A percentile compares a stretch with the other conserved stretches of the same genome.
Evolutionary conservation across 2,888 invertebrate genomes (phyloP).

Genomic region (Platynereis dumerilii): DNA sequence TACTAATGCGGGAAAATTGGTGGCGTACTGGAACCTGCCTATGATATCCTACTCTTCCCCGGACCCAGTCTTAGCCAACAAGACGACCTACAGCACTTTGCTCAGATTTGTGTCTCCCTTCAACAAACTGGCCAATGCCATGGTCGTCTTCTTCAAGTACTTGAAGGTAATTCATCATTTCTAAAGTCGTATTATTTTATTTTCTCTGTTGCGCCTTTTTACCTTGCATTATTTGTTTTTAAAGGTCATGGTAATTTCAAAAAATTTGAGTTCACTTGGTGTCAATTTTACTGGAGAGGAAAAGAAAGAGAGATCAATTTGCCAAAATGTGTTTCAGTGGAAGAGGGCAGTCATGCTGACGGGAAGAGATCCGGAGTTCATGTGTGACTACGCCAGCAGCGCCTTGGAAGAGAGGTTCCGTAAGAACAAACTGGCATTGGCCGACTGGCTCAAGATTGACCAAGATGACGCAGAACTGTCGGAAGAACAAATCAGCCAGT

Average conservation of each 20-base stretch:
- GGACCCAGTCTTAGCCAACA: conserved; percentile 46
- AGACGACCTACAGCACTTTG: conserved; percentile 43
- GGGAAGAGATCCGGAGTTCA: conserved; percentile 40
- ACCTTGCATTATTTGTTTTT: no score
- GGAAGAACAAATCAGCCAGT: conserved; percentile 31
- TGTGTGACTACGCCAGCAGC: conserved; percentile 46
- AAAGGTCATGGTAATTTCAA: no score
- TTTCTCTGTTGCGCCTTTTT: no score
- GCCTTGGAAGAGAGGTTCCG: conserved; percentile 33
- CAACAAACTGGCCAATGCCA: conserved; percentile 45
- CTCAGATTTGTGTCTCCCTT: conserved; percentile 47
- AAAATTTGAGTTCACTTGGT: no score
- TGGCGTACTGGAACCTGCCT: conserved; percentile 50
- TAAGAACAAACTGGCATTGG: conserved; percentile 37
- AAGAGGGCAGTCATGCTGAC: conserved; percentile 39
- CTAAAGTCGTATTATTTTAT: no score
- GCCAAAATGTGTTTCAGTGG: conserved; percentile 31
- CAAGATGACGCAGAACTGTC: conserved; percentile 30
- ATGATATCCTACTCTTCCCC: conserved; percentile 49
- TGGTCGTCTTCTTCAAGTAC: conserved; percentile 40
- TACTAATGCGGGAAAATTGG: conserved; percentile 44
- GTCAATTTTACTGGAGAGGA: no score
- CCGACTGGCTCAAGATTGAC: conserved; percentile 41
- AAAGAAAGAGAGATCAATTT: no score
- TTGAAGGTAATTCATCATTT: conserved; percentile 31